These are phyloP conservation scores for Cyclina sinensis DNA, from an alignment of 1,140 invertebrate species.

Conservation along the genomic window DNA sequence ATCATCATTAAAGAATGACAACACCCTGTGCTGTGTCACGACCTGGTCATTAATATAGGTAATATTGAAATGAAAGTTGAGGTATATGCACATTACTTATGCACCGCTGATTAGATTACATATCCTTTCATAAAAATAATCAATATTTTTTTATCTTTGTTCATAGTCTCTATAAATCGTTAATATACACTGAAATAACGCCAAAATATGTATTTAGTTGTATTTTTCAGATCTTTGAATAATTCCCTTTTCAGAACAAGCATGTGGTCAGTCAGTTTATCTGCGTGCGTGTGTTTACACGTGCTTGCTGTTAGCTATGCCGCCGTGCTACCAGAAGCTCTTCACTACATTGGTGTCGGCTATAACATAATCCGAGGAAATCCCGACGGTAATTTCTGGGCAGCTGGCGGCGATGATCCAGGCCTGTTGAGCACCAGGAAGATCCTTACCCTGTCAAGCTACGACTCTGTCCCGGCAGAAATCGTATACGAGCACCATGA, in stretches of 20 bases:
- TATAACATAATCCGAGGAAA: conserved; percentile 74
- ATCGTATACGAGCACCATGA: conserved; percentile 69
- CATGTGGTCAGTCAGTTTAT: conserved; percentile 50
- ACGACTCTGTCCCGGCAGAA: conserved; percentile 39
- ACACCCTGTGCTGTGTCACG: neutral
- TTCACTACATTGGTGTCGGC: conserved; percentile 71
- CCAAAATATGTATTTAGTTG: too few species aligned
- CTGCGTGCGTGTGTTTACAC: conserved; percentile 52
- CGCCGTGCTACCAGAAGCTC: conserved; percentile 49
- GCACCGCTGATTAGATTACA: too few species aligned
- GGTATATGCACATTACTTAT: too few species aligned
- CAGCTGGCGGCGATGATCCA: conserved; percentile 73
- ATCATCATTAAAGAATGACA: neutral
- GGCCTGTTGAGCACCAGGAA: conserved; percentile 73
- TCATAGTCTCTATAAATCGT: too few species aligned
- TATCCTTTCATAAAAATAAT: too few species aligned
- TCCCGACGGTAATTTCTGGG: conserved; percentile 70
- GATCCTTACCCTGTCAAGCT: conserved; percentile 63
- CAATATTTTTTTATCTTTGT: too few species aligned
- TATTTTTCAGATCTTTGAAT: too few species aligned
- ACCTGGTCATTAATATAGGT: neutral
- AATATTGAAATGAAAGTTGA: too few species aligned
- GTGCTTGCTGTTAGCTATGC: neutral
- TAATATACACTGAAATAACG: too few species aligned
- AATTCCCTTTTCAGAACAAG: neutral